phyloP scores from a whole-genome alignment of 2,113 vertebrate genomes.

The Nibea coibor region DNA sequence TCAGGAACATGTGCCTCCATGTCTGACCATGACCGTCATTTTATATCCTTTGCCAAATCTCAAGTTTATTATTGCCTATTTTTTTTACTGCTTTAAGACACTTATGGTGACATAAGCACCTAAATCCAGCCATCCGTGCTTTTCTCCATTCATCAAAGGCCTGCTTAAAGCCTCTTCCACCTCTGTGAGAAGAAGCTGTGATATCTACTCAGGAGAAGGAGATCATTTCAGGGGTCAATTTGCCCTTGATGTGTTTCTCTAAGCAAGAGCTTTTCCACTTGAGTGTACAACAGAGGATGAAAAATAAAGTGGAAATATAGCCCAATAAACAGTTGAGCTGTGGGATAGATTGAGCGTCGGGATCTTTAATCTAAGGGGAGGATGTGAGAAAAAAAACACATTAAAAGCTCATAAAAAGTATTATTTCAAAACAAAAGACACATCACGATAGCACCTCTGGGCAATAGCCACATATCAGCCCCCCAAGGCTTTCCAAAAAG shows the following conservation, averaged over 20 bases:
- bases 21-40: background rate
- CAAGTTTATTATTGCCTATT: constrained; percentile 7
- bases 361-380: constrained; percentile 60
- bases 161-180: constrained; percentile 29
- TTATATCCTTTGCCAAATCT: constrained; percentile 11
- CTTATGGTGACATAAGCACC: constrained; percentile 24
- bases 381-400: constrained; percentile 49
- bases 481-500: constrained; percentile 11
- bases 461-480: constrained; percentile 18
- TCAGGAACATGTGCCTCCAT: background rate
- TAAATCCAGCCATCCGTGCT: constrained; percentile 18
- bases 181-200: constrained; percentile 10
- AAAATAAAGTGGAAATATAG: constrained; percentile 63
- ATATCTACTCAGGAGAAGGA: constrained; percentile 21
- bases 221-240: constrained; percentile 60
- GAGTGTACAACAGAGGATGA: constrained; percentile 49
- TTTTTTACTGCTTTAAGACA: constrained; percentile 24
- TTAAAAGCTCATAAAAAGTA: constrained; percentile 64
- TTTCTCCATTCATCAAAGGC: constrained; percentile 41
- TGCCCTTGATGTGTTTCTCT: constrained; percentile 48
- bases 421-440: constrained; percentile 58
- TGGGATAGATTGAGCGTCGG: constrained; percentile 49
- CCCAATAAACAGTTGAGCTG: constrained; percentile 68
- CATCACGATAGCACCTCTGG: constrained; percentile 35
- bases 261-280: constrained; percentile 66